Base-by-base conservation (phyloP, 30 jellyfish, hydroid and myxozoan species). In the Mastigias papua region DNA sequence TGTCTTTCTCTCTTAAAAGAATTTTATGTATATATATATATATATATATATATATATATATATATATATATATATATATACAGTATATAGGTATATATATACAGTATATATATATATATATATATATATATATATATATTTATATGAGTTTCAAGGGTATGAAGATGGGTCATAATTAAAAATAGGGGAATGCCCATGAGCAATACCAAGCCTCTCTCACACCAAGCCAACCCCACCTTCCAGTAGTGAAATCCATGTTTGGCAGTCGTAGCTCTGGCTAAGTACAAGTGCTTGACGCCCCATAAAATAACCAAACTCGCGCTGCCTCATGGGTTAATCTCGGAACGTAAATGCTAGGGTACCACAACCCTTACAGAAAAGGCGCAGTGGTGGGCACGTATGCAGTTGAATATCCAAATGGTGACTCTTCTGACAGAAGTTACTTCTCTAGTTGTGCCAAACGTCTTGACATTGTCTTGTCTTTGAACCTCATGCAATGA, bases 391-490 rank as follows among this genome's bases (percentile, higher is more conserved):
- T 69, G 80, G 34, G 66, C 46, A 13, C 46, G 34, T 69, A 69
- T 68, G 80, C 66, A 69, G 80, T 69, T 69, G 80, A 32, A 25
- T 16, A 9, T 8, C 30, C 30, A 20, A n/a, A 20, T 20, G 30
- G 28, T 20, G 42, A 20, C 28, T 32, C 80, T 69, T 69, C 50
- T 69, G 80, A 32, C 58, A 69, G 80, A 69, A 69, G 80, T 32
- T 34, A 69, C 80, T 9, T 25, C 80, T 69, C 46, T 20, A 25
- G 68, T 16, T 25, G 34, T 20, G 34, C 80, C 34, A 30, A 69
- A 69, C 80, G 80, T 69, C 80, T 32, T 9, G 80, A 69, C 68
- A 30, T 32, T 69, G 80, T 69, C 80, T 69, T 22, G 50, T 65
- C 80, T 69, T 69, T 69, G 80, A 65, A 69, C 34, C 30, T 8